Conservation (phyloP, 2,113 vertebrate species). For the Xenus cinereus region DNA sequence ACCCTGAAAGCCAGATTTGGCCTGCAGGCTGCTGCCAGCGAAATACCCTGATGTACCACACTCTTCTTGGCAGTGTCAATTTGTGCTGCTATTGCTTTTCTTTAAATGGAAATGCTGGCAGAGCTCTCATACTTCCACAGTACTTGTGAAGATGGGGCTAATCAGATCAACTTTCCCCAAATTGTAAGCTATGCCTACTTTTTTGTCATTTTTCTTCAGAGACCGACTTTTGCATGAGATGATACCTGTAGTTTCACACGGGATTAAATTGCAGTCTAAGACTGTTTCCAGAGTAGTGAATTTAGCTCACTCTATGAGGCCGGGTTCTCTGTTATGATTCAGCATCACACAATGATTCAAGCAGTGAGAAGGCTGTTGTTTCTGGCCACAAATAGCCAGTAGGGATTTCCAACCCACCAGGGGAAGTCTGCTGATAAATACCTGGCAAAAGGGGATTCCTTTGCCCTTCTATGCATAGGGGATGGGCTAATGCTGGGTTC, state of each 20-base stretch:
- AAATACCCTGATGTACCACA: neutral
- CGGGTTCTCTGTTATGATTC: neutral
- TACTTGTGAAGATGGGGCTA: neutral
- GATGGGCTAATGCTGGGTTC: neutral
- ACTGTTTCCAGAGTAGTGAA: neutral
- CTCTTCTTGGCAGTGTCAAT: neutral
- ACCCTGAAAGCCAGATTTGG: neutral
- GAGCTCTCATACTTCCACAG: neutral
- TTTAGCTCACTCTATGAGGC: neutral
- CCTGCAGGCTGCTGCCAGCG: neutral
- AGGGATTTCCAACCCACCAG: neutral
- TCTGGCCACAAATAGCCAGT: neutral
- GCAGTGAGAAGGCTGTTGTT: neutral
- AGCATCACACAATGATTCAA: neutral
- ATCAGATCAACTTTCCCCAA: neutral
- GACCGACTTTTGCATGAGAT: neutral
- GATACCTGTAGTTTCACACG: neutral
- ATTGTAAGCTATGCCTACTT: neutral
- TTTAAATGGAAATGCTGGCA: constrained; percentile 10
- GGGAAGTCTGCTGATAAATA: constrained; percentile 11
- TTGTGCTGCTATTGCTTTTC: neutral
- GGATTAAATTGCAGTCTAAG: constrained; percentile 15
- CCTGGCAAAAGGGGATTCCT: neutral
- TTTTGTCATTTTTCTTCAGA: constrained; percentile 31
- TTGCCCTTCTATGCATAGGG: neutral